Percentiles rank a stretch among this genome's conserved stretches.
phyloP scores from a whole-genome alignment of 2,113 vertebrate genomes.

The Platysteira castanea region DNA sequence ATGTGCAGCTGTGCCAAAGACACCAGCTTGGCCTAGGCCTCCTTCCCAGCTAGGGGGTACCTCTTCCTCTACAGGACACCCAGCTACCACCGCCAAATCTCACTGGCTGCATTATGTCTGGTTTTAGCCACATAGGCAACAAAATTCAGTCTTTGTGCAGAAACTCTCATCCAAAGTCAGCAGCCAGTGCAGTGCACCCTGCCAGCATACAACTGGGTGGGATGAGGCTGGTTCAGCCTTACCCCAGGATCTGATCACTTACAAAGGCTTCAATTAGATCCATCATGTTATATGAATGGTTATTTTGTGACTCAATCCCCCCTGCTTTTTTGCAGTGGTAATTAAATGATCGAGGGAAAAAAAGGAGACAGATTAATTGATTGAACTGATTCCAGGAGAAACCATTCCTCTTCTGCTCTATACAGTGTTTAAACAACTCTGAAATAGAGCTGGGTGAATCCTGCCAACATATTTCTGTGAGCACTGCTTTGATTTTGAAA shows the following conservation, averaged over 20 bases:
- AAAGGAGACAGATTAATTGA: constrained; percentile 54
- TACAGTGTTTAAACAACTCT: constrained; percentile 20
- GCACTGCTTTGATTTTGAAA: constrained; percentile 52
- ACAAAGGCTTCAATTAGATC: constrained; percentile 49
- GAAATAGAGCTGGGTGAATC: constrained; percentile 36
- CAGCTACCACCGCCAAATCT: rapidly evolving
- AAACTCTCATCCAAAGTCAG: not conserved
- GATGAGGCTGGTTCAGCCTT: not conserved
- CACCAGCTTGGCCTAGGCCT: rapidly evolving
- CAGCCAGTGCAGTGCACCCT: not conserved
- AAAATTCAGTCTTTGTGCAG: not conserved
- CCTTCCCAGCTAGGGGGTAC: rapidly evolving
- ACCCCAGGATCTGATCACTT: not conserved
- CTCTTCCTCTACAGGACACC: not conserved
- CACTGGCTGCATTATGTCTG: rapidly evolving
- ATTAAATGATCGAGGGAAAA: constrained; percentile 11
- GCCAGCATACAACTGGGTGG: not conserved
- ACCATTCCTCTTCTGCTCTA: constrained; percentile 27
- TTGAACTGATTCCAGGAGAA: constrained; percentile 61
- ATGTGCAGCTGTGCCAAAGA: rapidly evolving
- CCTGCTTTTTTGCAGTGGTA: constrained; percentile 41
- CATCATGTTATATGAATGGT: constrained; percentile 30
- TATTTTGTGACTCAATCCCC: constrained; percentile 59
- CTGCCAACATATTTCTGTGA: constrained; percentile 59
- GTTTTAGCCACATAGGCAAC: not conserved